Base-by-base conservation (phyloP, 1,140 invertebrate species). In the Eufriesea mexicana region DNA sequence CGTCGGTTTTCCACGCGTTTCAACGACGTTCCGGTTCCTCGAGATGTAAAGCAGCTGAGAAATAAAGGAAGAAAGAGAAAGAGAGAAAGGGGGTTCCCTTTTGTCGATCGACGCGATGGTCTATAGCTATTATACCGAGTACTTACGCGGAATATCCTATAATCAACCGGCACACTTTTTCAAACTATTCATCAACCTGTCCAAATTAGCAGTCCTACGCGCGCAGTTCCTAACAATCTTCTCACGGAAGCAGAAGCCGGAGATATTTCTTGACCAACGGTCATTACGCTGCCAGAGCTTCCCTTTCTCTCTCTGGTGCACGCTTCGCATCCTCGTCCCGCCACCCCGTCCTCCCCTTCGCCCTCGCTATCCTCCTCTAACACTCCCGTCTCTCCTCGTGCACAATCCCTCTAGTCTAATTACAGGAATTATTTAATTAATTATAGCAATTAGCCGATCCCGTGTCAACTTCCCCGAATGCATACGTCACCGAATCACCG, bases 361-460 rank as follows among this genome's bases (percentile, higher is more conserved):
- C 61, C 16, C 2, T 18, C 7, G 7, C 57, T 12, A n/a, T 51
- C 64, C 57, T 64, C 35, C 51, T 5, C 35, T 0, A n/a, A n/a
- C 81, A 8, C 67, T 35, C 16, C 45, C 16, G 49, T 35, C 45
- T 83, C 74, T 51, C 64, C 67, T 76, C 73, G 67, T 68, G 83
- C 45, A 5, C 74, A 18, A 74, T 72, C 74, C 47, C 55, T 73
- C 51, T 51, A 23, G 75, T n/a, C 71, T 90, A 90, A 91, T 91
- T 89, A 90, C 86, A 89, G 89, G 85, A 86, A 90, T 90, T 87
- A 90, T 90, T 89, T 85, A 89, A 91, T 90, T 90, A 90, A 91
- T 91, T 89, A 90, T 86, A 90, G 81, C 85, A 89, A 90, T 91
- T 90, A 91, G 80, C 64, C 80, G 71, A 73, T 84, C 83, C 85